These are phyloP conservation scores for Paracanthobrama guichenoti DNA, from an alignment of 2,113 vertebrate genomes.

Conservation along the genomic window DNA sequence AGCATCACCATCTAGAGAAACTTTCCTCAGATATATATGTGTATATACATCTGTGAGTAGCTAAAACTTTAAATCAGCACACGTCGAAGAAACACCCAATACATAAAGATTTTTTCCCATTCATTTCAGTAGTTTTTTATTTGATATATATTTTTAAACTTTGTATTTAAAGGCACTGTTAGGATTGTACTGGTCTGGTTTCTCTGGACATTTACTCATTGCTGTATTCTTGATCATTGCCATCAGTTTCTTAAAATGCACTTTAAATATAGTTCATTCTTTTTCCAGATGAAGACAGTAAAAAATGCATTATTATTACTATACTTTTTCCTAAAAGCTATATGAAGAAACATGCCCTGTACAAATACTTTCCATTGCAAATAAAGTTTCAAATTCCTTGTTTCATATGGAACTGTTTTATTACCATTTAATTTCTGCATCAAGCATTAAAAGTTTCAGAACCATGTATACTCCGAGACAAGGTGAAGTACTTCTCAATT, in stretches of 20 bases:
- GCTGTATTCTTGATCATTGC: background rate
- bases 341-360: background rate
- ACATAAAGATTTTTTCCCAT: background rate
- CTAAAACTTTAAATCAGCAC: background rate
- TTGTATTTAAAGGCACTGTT: background rate
- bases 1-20: conserved; percentile 75
- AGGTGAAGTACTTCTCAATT: background rate
- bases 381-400: background rate
- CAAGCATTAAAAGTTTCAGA: background rate
- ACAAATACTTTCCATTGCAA: background rate
- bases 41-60: no score
- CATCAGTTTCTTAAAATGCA: background rate
- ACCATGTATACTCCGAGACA: background rate
- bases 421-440: background rate
- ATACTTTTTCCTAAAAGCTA: background rate
- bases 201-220: background rate
- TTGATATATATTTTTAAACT: background rate
- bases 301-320: background rate
- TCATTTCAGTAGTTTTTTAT: no score
- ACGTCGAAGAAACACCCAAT: background rate
- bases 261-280: background rate
- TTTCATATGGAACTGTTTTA: background rate
- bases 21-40: background rate
- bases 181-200: background rate
- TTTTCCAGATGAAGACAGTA: background rate